Base-by-base conservation (phyloP, 2,113 vertebrate genomes). In the Tinamus guttatus region DNA sequence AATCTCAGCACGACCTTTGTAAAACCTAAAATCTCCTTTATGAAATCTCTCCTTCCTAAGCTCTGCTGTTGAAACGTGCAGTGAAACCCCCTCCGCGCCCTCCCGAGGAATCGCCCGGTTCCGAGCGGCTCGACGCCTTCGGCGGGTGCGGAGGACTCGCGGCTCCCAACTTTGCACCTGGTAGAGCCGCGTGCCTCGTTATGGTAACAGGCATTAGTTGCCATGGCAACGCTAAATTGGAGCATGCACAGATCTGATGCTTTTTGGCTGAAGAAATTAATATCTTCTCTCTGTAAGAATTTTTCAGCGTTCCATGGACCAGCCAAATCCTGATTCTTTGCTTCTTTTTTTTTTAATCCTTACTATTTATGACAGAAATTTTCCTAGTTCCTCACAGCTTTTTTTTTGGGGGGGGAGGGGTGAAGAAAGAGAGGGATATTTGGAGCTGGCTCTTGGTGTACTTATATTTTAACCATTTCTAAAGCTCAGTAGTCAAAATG, bases 171-270 rank as follows among this genome's bases (percentile, higher is more conserved):
- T 96, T 86, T 88, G 85, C 78, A 91, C 86, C 88, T 90, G 86
- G 81, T 91, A 84, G 86, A 92, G 69, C 63, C 52, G 89, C 71
- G 28, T 93, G 83, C n/a, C 83, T 93, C 40, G 54, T 79, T 90
- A 90, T 34, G 89, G 77, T 47, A 93, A 94, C 7, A 2, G 28
- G 40, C 68, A 80, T 94, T 92, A 95, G 94, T 96, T 47, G 84
- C 95, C 90, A 96, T 93, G 93, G 81, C 93, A 93, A 97, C 90
- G 81, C 51, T 56, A 93, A 93, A 95, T 36, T 56, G 34, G 77
- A 90, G 74, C 90, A 69, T 25, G 40, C 60, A 89, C 10, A 68
- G 85, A 90, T 64, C 75, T 16, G 76, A 52, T 0, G 9, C 52
- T 59, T 90, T 90, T 81, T 94, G 25, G 22, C 24, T 89, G 77